Evolutionary conservation across 2,888 invertebrate genomes (phyloP).

Genomic region (Euzophera pinguis): DNA sequence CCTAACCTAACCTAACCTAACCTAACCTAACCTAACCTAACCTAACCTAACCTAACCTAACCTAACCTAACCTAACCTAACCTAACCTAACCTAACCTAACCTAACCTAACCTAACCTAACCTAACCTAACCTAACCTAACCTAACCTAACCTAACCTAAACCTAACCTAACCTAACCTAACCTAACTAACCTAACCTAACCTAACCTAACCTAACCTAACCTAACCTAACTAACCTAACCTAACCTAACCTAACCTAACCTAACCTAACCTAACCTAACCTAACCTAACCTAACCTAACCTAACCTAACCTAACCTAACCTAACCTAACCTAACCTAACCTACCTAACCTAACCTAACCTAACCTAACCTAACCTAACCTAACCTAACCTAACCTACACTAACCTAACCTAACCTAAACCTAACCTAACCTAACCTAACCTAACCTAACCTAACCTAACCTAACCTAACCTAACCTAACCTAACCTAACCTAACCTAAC

Average conservation of each 20-base stretch:
- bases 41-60: constrained; percentile 24
- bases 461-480: constrained; percentile 25
- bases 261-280: neutral
- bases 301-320: neutral
- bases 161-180: constrained; percentile 26
- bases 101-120: constrained; percentile 29
- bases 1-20: constrained; percentile 21
- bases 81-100: constrained; percentile 28
- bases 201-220: constrained; percentile 26
- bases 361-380: neutral
- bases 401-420: too few relatives aligned
- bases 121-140: constrained; percentile 24
- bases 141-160: constrained; percentile 25
- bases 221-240: constrained; percentile 26
- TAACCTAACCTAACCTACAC: constrained; percentile 2
- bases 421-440: constrained; percentile 25
- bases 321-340: neutral
- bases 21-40: constrained; percentile 20
- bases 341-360: neutral
- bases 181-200: constrained; percentile 19
- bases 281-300: neutral
- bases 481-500: constrained; percentile 22
- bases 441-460: constrained; percentile 25
- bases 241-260: neutral
- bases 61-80: constrained; percentile 25